Percentiles rank a stretch among this genome's conserved stretches.
These are phyloP conservation scores for Crocidura indochinensis DNA, from an alignment of 2,797 vertebrate genomes.

Conservation along the genomic window DNA sequence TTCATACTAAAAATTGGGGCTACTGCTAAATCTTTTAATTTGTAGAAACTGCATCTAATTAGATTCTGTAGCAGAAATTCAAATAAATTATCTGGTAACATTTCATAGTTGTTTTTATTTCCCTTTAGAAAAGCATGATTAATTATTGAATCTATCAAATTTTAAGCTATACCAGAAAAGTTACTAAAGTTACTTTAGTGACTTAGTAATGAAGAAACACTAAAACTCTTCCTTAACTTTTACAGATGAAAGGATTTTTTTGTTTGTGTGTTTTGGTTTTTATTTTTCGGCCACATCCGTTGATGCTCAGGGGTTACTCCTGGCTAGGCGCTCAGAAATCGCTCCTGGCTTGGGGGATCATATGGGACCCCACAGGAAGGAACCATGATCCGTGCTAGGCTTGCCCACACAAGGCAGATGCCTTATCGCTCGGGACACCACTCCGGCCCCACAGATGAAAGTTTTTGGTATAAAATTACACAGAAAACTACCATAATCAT, in stretches of 20 bases:
- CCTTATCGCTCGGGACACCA: too few species aligned
- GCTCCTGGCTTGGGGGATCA: too few species aligned
- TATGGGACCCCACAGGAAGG: too few species aligned
- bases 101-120: constrained; percentile 63
- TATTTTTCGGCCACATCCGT: too few species aligned
- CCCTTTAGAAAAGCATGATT: constrained; percentile 15
- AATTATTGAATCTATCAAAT: constrained; percentile 52
- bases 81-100: constrained; percentile 58
- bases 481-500: too few species aligned
- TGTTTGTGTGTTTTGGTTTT: too few species aligned
- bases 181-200: constrained; percentile 10
- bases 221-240: constrained; percentile 1
- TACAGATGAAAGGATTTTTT: background rate
- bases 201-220: constrained; percentile 51
- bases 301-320: too few species aligned
- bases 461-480: background rate
- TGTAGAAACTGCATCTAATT: constrained; percentile 70
- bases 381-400: too few species aligned
- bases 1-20: constrained; percentile 61
- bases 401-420: too few species aligned
- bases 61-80: constrained; percentile 73
- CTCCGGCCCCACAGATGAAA: too few species aligned
- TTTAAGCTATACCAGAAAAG: constrained; percentile 32
- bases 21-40: constrained; percentile 70
- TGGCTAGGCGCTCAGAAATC: too few species aligned